These are phyloP conservation scores for Drosophila demipolita DNA, from an alignment of 2,888 invertebrate genomes.

Conservation along the genomic window DNA sequence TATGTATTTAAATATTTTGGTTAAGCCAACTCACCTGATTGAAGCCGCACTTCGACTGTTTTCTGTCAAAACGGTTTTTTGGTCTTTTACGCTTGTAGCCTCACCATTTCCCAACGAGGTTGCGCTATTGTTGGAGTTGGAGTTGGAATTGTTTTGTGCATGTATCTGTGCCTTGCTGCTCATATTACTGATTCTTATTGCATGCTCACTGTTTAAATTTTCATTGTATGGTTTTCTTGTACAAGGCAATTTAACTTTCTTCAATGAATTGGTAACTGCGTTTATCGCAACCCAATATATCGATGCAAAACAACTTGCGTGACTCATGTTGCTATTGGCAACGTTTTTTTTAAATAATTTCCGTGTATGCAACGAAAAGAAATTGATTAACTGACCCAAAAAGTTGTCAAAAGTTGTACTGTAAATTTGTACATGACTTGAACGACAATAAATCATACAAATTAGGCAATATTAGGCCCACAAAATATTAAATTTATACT, in stretches of 20 bases:
- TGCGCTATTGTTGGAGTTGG: conserved; percentile 75
- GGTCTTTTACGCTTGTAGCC: conserved; percentile 82
- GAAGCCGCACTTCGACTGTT: conserved; percentile 52
- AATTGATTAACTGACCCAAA: not conserved
- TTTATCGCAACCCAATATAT: conserved; percentile 64
- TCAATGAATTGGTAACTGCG: conserved; percentile 31
- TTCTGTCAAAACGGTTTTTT: conserved; percentile 33
- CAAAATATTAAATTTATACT: not conserved
- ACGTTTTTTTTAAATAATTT: not conserved
- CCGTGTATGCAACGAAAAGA: not conserved
- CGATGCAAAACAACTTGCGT: conserved; percentile 62
- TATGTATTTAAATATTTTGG: not conserved
- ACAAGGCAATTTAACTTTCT: conserved; percentile 32
- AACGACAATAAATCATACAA: not conserved
- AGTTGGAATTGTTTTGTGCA: conserved; percentile 27
- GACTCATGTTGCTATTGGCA: conserved; percentile 53
- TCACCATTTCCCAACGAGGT: conserved; percentile 84
- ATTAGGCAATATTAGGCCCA: not conserved
- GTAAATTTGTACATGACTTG: not conserved
- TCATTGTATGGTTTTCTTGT: conserved; percentile 39
- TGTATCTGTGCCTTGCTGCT: conserved; percentile 53
- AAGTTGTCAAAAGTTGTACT: not conserved
- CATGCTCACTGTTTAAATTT: conserved; percentile 51
- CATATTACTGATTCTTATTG: conserved; percentile 53
- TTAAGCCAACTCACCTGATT: conserved; percentile 51